Percentiles rank a stretch among this genome's conserved stretches.
phyloP scores from a whole-genome alignment of 2,113 vertebrate species.

The Nematolebias whitei region DNA sequence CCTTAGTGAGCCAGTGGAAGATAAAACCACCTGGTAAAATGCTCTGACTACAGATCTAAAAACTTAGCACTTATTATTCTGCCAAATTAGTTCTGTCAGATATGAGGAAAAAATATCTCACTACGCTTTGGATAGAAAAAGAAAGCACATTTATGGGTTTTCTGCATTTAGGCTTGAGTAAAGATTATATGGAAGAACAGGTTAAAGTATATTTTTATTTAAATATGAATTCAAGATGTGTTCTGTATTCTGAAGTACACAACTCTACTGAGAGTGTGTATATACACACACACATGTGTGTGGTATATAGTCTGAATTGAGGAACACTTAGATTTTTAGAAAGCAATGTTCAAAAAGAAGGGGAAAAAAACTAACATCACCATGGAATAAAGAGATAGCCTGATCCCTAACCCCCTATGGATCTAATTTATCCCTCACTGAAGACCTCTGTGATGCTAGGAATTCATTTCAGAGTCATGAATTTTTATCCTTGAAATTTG shows the following conservation, averaged over 20 bases:
- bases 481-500: too few species aligned
- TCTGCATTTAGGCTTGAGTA: conserved; percentile 16
- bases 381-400: too few species aligned
- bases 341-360: too few species aligned
- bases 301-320: too few species aligned
- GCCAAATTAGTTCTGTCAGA: conserved; percentile 49
- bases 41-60: conserved; percentile 12
- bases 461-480: too few species aligned
- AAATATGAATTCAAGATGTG: too few species aligned
- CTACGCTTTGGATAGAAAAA: conserved; percentile 18
- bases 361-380: too few species aligned
- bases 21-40: conserved; percentile 37
- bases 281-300: too few species aligned
- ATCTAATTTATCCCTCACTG: neutral
- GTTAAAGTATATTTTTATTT: conserved; percentile 13
- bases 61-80: conserved; percentile 17
- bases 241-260: conserved; percentile 5
- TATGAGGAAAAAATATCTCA: conserved; percentile 27
- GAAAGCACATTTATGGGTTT: conserved; percentile 23
- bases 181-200: conserved; percentile 6
- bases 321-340: too few species aligned
- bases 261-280: conserved; percentile 22
- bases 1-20: conserved; percentile 43
- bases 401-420: neutral
- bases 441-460: neutral